Evolutionary conservation across 2,113 vertebrate species (phyloP).

Genomic region (Rhipidura dahli): DNA sequence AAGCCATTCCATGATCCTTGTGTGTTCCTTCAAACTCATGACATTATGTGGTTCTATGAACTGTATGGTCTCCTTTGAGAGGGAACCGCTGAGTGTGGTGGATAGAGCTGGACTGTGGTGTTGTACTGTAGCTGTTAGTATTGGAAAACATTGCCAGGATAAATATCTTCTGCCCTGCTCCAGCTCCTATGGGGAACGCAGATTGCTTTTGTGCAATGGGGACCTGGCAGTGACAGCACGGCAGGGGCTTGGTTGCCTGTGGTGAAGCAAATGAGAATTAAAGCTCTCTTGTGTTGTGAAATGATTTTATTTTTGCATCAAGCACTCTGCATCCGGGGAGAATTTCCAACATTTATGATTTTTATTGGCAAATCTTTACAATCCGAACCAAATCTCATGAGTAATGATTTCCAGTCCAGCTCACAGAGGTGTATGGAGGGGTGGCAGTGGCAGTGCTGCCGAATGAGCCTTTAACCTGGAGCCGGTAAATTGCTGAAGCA

Average conservation of each 20-base stretch:
- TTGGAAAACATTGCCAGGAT: fast-evolving
- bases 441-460: not conserved
- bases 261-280: not conserved
- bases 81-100: not conserved
- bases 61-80: not conserved
- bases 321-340: not conserved
- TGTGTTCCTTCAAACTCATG: not conserved
- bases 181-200: not conserved
- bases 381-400: not conserved
- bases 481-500: not conserved
- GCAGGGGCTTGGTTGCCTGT: not conserved
- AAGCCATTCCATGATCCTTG: not conserved
- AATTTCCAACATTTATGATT: not conserved
- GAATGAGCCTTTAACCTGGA: not conserved
- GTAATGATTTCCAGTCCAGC: not conserved
- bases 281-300: not conserved
- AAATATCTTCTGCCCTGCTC: not conserved
- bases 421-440: not conserved
- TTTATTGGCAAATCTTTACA: not conserved
- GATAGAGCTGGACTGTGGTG: not conserved
- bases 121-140: not conserved
- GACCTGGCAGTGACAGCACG: not conserved
- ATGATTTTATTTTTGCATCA: not conserved
- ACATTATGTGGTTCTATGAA: not conserved
- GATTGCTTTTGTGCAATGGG: not conserved